Evolutionary conservation across 2,888 invertebrate genomes (phyloP).

Genomic region (Glomeris marginata): DNA sequence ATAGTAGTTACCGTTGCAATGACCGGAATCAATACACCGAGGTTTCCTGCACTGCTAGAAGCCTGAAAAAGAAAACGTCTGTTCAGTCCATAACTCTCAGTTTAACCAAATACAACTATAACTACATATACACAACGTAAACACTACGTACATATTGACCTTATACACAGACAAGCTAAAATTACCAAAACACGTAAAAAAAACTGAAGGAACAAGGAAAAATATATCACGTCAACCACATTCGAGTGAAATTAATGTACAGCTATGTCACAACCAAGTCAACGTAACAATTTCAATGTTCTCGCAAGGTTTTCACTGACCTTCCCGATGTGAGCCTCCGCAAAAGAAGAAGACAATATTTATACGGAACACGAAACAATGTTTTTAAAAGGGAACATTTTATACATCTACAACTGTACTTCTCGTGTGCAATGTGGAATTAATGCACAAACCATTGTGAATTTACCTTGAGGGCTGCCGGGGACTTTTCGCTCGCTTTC

Average conservation of each 20-base stretch:
- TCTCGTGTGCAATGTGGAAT: too few species aligned
- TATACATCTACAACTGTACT: too few species aligned
- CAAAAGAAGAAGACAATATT: too few species aligned
- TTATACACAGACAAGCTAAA: background rate
- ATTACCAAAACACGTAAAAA: too few species aligned
- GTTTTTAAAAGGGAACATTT: too few species aligned
- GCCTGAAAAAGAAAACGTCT: conserved; percentile 42
- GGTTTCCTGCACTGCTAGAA: conserved; percentile 88
- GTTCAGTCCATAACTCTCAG: background rate
- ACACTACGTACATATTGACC: background rate
- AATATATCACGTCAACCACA: background rate
- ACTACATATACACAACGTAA: conserved; percentile 6
- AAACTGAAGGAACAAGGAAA: conserved; percentile 3
- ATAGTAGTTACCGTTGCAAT: conserved; percentile 56
- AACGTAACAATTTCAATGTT: background rate
- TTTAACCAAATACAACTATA: background rate
- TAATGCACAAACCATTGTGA: too few species aligned
- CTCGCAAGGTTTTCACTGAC: background rate
- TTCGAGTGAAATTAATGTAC: too few species aligned
- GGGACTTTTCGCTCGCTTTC: conserved; percentile 80
- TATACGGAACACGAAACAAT: too few species aligned
- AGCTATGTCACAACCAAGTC: too few species aligned
- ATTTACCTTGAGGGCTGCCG: conserved; percentile 43
- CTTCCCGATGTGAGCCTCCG: too few species aligned
- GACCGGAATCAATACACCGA: conserved; percentile 95